phyloP scores from a whole-genome alignment of 2,113 vertebrate species.

The Semicossyphus pulcher region DNA sequence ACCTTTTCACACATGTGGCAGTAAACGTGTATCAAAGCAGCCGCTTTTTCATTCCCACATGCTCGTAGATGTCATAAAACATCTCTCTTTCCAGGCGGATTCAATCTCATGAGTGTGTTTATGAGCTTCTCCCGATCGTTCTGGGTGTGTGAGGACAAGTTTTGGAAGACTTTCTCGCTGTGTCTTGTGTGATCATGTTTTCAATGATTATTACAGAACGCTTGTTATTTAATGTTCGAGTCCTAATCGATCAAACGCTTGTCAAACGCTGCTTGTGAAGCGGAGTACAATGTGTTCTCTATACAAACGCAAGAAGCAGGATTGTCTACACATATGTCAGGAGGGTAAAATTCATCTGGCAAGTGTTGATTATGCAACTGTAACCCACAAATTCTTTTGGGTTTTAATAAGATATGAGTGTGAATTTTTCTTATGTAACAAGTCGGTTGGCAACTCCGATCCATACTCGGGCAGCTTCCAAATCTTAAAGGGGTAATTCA shows the following conservation, averaged over 20 bases:
- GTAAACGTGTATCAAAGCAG: constrained; percentile 11
- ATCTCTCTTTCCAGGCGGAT: no score
- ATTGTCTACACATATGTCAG: not conserved
- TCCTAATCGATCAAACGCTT: not conserved
- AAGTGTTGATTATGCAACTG: not conserved
- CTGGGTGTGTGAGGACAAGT: not conserved
- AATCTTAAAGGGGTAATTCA: not conserved
- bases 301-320: no score
- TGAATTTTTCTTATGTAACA: not conserved
- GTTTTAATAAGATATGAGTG: not conserved
- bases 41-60: constrained; percentile 11
- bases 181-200: not conserved
- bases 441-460: not conserved
- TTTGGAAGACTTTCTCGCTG: not conserved
- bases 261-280: not conserved
- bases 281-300: not conserved
- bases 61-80: not conserved
- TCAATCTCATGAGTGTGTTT: not conserved
- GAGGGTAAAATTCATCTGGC: not conserved
- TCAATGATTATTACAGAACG: not conserved
- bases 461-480: not conserved
- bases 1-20: constrained; percentile 44
- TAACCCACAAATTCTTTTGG: not conserved
- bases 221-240: not conserved
- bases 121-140: not conserved